Conservation (phyloP, 2,888 invertebrate genomes). For the Choristoneura rosaceana region DNA sequence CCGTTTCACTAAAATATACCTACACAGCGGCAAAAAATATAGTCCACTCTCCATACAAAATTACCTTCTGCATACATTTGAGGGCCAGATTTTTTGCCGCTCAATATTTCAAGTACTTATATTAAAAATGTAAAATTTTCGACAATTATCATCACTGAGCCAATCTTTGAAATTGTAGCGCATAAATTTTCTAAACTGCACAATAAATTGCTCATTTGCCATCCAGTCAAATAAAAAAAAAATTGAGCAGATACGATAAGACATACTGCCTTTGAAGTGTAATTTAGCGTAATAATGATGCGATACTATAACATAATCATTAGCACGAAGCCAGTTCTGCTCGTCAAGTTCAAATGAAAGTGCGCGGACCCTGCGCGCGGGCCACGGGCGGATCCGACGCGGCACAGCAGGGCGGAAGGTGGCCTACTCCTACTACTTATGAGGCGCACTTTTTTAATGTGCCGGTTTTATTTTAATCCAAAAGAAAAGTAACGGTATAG, state of each 20-base stretch:
- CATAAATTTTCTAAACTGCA: neutral
- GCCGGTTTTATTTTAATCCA: constrained; percentile 39
- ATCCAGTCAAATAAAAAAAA: no score
- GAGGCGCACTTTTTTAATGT: constrained; percentile 37
- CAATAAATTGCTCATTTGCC: no score
- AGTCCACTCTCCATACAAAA: no score
- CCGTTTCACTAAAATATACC: no score
- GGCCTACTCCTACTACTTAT: constrained; percentile 26
- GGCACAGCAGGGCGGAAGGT: constrained; percentile 26
- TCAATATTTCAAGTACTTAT: no score
- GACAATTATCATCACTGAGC: no score
- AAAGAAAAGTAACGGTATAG: constrained; percentile 63
- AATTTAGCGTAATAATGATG: neutral
- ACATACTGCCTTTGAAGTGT: neutral
- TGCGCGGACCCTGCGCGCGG: constrained; percentile 3
- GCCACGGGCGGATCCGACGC: neutral
- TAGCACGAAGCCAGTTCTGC: neutral
- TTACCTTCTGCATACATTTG: no score
- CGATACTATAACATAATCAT: neutral
- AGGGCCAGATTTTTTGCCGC: no score
- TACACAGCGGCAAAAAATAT: no score
- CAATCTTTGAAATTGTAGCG: no score
- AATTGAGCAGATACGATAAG: neutral
- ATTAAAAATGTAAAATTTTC: no score
- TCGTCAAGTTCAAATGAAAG: constrained; percentile 12